Evolutionary conservation across 1,140 invertebrate genomes (phyloP), one percentile per base, ranked within the genome.

Genomic region (Oncopodura yosiiana): DNA sequence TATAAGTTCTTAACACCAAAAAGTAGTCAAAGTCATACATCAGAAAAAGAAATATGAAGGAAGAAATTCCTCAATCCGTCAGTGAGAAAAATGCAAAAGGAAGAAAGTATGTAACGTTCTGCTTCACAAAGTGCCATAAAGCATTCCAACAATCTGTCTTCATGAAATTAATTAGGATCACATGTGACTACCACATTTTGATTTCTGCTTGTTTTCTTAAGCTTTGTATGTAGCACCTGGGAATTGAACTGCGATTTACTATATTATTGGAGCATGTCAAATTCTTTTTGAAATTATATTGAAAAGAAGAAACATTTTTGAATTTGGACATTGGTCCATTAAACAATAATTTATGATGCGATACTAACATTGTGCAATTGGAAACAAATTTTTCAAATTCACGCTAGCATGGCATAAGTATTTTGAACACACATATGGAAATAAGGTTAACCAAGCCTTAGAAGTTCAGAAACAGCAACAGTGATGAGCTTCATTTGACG

Each of bases 111-210:
- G n/a, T n/a, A n/a, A 46, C 34, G 44, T 30, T 32, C 16, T 27
- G 44, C 30, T 32, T 32, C 34, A 30, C 44, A 46, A 46, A 46
- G 46, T 23, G 38, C 26, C 32, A 27, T 36, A 38, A 12, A 32
- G 39, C 54, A 56, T 56, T 56, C 54, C 54, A 50, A 56, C 54
- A 56, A 56, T 56, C 54, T 56, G 46, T 56, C 54, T 56, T 56
- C 54, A 38, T 27, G 49, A 48, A 56, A 56, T 56, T 56, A 56
- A 56, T 56, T 56, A 56, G 54, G 48, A 46, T 14, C 54, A 56
- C 48, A 50, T 56, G 54, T 50, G 54, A 56, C 48, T 43, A 27
- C n/a, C 18, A 14, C 16, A 44, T 21, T 32, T 41, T 21, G 5
- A 6, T 41, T 41, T 41, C 8, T 41, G 8, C 6, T 6, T 41